Base-by-base conservation (phyloP, 2,888 invertebrate species). In the Meteorus colon region DNA sequence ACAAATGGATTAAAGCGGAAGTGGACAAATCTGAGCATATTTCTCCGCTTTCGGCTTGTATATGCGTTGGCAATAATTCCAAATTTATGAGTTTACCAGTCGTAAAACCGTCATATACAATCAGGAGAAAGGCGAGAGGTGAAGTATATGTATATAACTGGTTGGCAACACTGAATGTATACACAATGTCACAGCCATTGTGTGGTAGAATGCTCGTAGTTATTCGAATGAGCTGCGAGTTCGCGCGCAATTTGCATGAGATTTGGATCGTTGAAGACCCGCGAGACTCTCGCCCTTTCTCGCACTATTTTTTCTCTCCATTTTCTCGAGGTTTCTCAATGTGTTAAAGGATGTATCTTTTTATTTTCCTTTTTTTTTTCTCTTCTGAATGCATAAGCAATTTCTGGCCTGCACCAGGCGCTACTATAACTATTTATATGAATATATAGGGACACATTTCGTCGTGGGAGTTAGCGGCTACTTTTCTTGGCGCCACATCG, bases 171-270 rank as follows among this genome's bases (percentile, higher is more conserved):
- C 69, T 75, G 76, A 77, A 78, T 77, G 78, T 78, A 63, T 63
- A 63, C 62, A 60, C 60, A 45, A 62, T 72, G 63, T 72, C 62
- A 72, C 62, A 14, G 77, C 62, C 63, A 72, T 62, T 41, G 67
- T 73, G 59, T 62, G 45, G 48, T 31, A 55, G 51, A 19, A 29
- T 24, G 72, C 27, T 72, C 45, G 63, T 63, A 60, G 62, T 31
- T 72, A 63, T 74, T 68, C 55, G 60, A 78, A 62, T 69, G 71
- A 78, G 73, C 76, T 69, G 59, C 73, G 71, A 78, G 72, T 76
- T 77, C 76, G 74, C 72, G 76, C 70, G 55, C 73, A 77, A 82
- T 82, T 84, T 81, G 80, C 83, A 82, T 83, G 80, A 78, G 81
- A 83, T 82, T 83, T 82, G 78, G 83, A 83, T 82, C 80, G 76